Evolutionary conservation across 2,797 vertebrate genomes (phyloP).

Genomic region (Austrolebias charrua): DNA sequence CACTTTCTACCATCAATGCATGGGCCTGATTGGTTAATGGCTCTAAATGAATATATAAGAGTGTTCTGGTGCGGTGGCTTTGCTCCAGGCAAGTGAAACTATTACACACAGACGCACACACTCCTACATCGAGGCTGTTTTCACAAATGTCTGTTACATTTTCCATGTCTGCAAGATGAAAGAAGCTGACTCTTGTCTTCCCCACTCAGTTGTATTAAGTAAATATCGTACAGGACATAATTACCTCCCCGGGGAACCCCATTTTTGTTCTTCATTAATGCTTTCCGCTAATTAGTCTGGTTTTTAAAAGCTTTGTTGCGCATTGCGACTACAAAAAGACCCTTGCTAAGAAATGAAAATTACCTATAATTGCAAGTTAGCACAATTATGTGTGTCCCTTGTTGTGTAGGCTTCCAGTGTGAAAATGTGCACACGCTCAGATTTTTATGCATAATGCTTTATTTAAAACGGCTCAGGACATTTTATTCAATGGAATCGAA

Average conservation of each 20-base stretch:
- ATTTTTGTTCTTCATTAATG: constrained; percentile 67
- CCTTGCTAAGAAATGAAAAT: constrained; percentile 54
- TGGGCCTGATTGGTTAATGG: constrained; percentile 50
- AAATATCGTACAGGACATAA: constrained; percentile 78
- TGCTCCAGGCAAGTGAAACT: constrained; percentile 52
- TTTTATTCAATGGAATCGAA: constrained; percentile 1
- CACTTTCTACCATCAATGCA: constrained; percentile 23
- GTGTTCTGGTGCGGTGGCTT: constrained; percentile 41
- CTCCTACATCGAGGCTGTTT: constrained; percentile 10
- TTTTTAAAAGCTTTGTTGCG: constrained; percentile 58
- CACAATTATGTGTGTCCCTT: constrained; percentile 35
- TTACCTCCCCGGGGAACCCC: constrained; percentile 69
- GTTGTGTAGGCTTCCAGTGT: neutral
- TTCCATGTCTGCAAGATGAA: constrained; percentile 65
- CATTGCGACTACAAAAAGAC: constrained; percentile 49
- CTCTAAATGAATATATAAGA: constrained; percentile 55
- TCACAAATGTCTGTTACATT: constrained; percentile 36
- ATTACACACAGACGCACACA: constrained; percentile 6
- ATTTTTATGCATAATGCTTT: constrained; percentile 4
- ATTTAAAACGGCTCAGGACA: constrained; percentile 6
- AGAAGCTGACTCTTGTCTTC: constrained; percentile 39
- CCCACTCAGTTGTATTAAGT: constrained; percentile 66
- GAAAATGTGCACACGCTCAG: neutral
- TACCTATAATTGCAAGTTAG: constrained; percentile 61
- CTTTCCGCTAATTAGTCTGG: constrained; percentile 71